These are phyloP conservation scores for Enteromius viviparus DNA, from an alignment of 2,797 vertebrate genomes.

Conservation along the genomic window DNA sequence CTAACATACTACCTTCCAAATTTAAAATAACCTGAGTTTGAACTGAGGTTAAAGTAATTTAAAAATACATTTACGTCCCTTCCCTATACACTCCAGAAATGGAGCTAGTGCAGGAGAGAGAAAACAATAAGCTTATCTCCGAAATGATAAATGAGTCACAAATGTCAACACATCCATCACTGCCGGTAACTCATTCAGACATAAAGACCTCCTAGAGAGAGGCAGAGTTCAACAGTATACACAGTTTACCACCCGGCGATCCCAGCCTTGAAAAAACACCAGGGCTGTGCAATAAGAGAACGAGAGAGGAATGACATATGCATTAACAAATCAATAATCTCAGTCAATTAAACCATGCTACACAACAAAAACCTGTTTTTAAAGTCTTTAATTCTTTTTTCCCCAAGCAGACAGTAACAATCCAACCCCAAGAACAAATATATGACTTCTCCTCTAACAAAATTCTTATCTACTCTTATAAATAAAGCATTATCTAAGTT, in stretches of 20 bases:
- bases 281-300: background rate
- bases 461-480: slow-evolving; percentile 50
- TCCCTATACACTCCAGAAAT: background rate
- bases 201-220: slow-evolving; percentile 13
- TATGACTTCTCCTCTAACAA: slow-evolving; percentile 43
- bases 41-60: slow-evolving; percentile 7
- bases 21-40: background rate
- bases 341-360: background rate
- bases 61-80: background rate
- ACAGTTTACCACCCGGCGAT: slow-evolving; percentile 31
- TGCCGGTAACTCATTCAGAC: slow-evolving; percentile 26
- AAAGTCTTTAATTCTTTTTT: slow-evolving; percentile 48
- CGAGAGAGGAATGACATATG: slow-evolving; percentile 1
- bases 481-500: slow-evolving; percentile 51
- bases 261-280: background rate
- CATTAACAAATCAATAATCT: background rate
- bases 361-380: slow-evolving; percentile 10
- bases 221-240: slow-evolving; percentile 22
- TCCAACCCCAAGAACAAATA: slow-evolving; percentile 53
- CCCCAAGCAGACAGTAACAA: slow-evolving; percentile 58
- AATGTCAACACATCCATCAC: slow-evolving; percentile 36
- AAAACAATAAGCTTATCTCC: slow-evolving; percentile 53
- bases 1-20: background rate
- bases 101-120: background rate
- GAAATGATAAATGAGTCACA: slow-evolving; percentile 37